Conservation (phyloP, 2,888 invertebrate species). For the Orchestes rusci region DNA sequence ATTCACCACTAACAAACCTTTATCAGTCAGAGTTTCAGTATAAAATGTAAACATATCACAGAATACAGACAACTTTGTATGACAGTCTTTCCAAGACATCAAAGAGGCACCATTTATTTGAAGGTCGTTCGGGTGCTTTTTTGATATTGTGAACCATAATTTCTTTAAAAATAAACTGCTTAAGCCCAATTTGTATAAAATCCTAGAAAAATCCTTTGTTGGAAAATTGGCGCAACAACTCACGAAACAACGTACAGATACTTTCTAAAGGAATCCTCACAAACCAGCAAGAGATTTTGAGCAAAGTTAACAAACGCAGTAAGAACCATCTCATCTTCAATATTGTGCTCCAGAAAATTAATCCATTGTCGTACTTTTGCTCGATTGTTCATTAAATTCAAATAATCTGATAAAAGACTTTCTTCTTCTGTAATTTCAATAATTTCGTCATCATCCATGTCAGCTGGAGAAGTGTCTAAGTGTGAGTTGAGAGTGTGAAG, state of each 20-base stretch:
- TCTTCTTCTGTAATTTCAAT: constrained; percentile 44
- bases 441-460: constrained; percentile 50
- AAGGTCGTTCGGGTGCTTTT: constrained; percentile 31
- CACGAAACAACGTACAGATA: constrained; percentile 59
- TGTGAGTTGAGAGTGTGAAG: constrained; percentile 39
- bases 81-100: constrained; percentile 38
- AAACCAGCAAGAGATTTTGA: constrained; percentile 74
- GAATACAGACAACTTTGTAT: constrained; percentile 41
- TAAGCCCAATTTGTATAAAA: constrained; percentile 37
- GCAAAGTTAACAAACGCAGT: constrained; percentile 53
- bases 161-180: constrained; percentile 40
- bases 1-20: constrained; percentile 31
- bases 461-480: constrained; percentile 48
- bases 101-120: constrained; percentile 35
- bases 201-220: constrained; percentile 10
- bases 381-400: constrained; percentile 38
- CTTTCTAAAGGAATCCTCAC: constrained; percentile 75
- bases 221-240: neutral
- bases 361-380: constrained; percentile 46
- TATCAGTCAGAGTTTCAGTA: constrained; percentile 42
- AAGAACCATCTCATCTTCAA: constrained; percentile 37
- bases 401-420: constrained; percentile 38
- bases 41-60: constrained; percentile 45
- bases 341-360: constrained; percentile 44
- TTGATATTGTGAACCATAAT: constrained; percentile 38